phyloP scores from a whole-genome alignment of 1,140 invertebrate genomes.

The Macrocentrus cingulum region DNA sequence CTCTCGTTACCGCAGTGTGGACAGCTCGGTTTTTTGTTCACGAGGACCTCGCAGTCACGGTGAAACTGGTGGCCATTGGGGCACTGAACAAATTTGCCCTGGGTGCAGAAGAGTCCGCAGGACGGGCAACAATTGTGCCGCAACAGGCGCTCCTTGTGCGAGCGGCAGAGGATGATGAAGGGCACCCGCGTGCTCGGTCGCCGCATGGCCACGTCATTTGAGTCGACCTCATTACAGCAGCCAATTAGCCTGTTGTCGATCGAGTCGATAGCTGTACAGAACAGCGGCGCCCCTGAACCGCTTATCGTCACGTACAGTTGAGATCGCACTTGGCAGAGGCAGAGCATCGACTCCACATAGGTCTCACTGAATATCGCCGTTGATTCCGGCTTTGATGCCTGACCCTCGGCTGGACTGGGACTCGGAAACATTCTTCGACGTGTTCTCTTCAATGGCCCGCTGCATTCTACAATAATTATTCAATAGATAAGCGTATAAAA shows the following conservation, averaged over 20 bases:
- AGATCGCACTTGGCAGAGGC: slow-evolving; percentile 57
- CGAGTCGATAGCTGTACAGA: slow-evolving; percentile 75
- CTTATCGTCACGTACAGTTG: slow-evolving; percentile 57
- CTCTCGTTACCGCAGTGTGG: slow-evolving; percentile 76
- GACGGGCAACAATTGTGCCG: slow-evolving; percentile 87
- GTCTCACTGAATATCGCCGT: slow-evolving; percentile 54
- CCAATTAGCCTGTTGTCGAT: slow-evolving; percentile 78
- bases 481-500: too few relatives aligned
- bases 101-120: slow-evolving; percentile 89
- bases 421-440: slow-evolving; percentile 52
- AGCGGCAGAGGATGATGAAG: slow-evolving; percentile 80
- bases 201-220: slow-evolving; percentile 63
- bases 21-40: slow-evolving; percentile 64
- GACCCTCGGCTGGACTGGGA: slow-evolving; percentile 55
- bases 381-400: slow-evolving; percentile 57
- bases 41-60: slow-evolving; percentile 67
- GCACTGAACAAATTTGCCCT: slow-evolving; percentile 79
- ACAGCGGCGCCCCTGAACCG: slow-evolving; percentile 51
- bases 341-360: slow-evolving; percentile 48
- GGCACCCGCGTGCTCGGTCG: slow-evolving; percentile 79
- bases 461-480: slow-evolving; percentile 33
- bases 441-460: slow-evolving; percentile 44
- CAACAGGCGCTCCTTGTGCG: slow-evolving; percentile 75
- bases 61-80: slow-evolving; percentile 72
- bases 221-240: slow-evolving; percentile 74